phyloP scores from a whole-genome alignment of 1,140 invertebrate species.

The Reticulitermes speratus region DNA sequence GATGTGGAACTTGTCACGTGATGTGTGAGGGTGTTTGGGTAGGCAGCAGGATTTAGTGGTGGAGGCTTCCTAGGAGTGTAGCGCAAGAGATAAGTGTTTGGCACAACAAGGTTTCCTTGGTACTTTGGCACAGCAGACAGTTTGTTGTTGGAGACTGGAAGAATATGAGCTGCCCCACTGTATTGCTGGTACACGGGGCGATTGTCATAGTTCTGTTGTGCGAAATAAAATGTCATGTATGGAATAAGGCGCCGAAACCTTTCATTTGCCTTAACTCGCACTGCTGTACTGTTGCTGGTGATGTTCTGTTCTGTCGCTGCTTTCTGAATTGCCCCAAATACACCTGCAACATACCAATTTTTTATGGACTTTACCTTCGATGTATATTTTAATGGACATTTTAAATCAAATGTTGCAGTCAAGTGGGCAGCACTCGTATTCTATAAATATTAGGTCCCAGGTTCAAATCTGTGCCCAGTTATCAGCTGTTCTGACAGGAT shows the following conservation, averaged over 20 bases:
- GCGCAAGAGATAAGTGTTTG: slow-evolving; percentile 6
- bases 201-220: slow-evolving; percentile 45
- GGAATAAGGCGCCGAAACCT: slow-evolving; percentile 73
- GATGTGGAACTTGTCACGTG: not conserved
- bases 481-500: too few relatives aligned
- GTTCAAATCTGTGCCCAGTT: too few relatives aligned
- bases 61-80: not conserved
- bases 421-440: too few relatives aligned
- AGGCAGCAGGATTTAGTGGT: not conserved
- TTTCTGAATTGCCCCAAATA: not conserved
- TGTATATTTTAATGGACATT: too few relatives aligned
- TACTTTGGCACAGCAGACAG: slow-evolving; percentile 1
- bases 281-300: not conserved
- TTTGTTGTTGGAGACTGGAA: not conserved
- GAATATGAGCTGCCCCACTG: not conserved
- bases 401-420: too few relatives aligned
- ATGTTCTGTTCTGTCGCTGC: not conserved
- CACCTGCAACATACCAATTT: not conserved
- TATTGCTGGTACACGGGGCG: slow-evolving; percentile 10
- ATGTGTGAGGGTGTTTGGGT: not conserved
- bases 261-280: slow-evolving; percentile 48
- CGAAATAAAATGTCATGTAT: slow-evolving; percentile 76
- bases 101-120: slow-evolving; percentile 14
- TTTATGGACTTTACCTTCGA: not conserved
- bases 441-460: too few relatives aligned